These are phyloP conservation scores for Sterna hirundo DNA, from an alignment of 2,113 vertebrate genomes.

Conservation along the genomic window DNA sequence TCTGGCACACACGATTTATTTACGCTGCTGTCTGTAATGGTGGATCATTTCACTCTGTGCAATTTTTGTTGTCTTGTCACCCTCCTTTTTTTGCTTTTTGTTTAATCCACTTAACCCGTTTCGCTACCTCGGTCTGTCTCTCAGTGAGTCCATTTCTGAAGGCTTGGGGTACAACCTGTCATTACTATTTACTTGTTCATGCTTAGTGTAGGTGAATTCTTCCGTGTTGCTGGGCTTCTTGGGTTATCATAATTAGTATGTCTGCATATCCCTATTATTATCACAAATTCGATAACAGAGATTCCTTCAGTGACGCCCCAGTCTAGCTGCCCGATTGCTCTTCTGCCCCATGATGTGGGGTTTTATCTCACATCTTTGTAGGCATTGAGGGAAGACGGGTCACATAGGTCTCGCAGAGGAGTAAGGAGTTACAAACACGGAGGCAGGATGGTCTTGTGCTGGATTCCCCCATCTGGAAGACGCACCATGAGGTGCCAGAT, in stretches of 20 bases:
- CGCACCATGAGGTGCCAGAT: rapidly evolving
- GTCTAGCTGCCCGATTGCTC: not conserved
- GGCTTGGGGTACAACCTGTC: not conserved
- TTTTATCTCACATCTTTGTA: not conserved
- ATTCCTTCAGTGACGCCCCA: not conserved
- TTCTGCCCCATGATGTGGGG: not conserved
- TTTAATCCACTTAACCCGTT: not conserved
- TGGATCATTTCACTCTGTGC: not conserved
- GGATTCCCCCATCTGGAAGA: not conserved
- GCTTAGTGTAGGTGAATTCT: not conserved
- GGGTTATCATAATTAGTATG: not conserved
- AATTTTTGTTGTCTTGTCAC: not conserved
- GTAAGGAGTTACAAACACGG: not conserved
- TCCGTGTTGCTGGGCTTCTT: not conserved
- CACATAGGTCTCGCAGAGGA: not conserved
- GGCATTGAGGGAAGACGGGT: not conserved
- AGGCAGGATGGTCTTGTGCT: not conserved
- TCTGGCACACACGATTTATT: not conserved
- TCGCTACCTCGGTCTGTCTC: not conserved
- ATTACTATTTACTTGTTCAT: not conserved
- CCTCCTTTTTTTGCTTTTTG: not conserved
- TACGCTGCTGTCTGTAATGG: not conserved
- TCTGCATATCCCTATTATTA: not conserved
- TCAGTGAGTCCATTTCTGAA: not conserved
- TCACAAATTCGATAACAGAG: not conserved